phyloP scores from a whole-genome alignment of 2,797 vertebrate species.

The Semotilus atromaculatus region DNA sequence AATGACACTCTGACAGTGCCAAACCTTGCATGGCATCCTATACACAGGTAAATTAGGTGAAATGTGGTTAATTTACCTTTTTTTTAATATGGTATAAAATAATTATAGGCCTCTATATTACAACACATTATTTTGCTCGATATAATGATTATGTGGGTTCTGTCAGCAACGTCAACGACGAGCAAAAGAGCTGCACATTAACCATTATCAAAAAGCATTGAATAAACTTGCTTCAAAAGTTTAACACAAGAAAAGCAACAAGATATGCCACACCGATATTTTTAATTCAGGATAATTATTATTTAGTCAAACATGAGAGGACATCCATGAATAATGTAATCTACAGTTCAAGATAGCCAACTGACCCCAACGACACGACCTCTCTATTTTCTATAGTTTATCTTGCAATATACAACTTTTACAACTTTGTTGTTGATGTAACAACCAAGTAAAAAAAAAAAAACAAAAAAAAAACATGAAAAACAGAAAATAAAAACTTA shows the following conservation, averaged over 20 bases:
- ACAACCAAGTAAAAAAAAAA: background rate
- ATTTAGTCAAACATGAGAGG: background rate
- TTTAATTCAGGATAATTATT: background rate
- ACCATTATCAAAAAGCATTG: background rate
- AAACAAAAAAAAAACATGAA: background rate
- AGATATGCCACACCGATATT: too few relatives aligned
- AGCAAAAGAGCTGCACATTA: background rate
- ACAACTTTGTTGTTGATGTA: background rate
- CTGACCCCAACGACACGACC: background rate
- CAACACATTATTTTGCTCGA: too few relatives aligned
- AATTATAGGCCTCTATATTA: too few relatives aligned
- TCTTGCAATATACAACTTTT: background rate
- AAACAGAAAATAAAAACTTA: constrained; percentile 17
- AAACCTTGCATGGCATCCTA: background rate
- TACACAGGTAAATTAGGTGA: constrained; percentile 4
- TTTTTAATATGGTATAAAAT: background rate
- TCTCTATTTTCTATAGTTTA: background rate
- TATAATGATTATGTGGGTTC: too few relatives aligned
- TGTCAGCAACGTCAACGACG: background rate
- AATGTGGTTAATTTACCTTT: background rate
- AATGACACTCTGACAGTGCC: constrained; percentile 31
- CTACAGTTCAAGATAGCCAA: background rate
- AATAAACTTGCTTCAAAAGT: background rate
- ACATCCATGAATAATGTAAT: background rate
- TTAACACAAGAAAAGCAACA: background rate